Conservation (phyloP, 2,888 invertebrate genomes). For the Embidobia sp. region DNA sequence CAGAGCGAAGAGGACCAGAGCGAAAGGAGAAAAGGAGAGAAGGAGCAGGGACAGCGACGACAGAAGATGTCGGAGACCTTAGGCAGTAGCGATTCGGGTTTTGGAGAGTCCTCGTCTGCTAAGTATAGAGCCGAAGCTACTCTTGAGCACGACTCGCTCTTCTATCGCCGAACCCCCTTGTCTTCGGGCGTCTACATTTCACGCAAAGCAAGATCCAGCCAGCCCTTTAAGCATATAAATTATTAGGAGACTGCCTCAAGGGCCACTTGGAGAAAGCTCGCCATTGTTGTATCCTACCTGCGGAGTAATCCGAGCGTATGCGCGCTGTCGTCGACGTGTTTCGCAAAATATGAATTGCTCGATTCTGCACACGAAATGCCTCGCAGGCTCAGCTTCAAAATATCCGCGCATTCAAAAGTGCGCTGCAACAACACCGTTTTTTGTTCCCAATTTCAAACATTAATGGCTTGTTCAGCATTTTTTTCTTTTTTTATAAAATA, state of each 20-base stretch:
- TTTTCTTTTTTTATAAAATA: no score
- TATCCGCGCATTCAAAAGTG: no score
- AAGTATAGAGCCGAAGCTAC: conserved; percentile 59
- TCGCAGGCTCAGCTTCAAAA: no score
- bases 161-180: conserved; percentile 61
- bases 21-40: conserved; percentile 11
- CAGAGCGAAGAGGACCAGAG: conserved; percentile 6
- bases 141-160: conserved; percentile 65
- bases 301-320: conserved; percentile 50
- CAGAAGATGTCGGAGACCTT: conserved; percentile 53
- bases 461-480: no score
- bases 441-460: no score
- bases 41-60: conserved; percentile 25
- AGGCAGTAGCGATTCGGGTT: conserved; percentile 63
- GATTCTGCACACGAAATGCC: neutral
- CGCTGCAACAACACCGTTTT: no score
- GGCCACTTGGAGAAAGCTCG: conserved; percentile 70
- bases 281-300: conserved; percentile 63
- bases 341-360: conserved; percentile 22
- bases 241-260: conserved; percentile 77
- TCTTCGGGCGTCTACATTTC: conserved; percentile 65
- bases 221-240: conserved; percentile 78
- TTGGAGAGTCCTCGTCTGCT: conserved; percentile 59
- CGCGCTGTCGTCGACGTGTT: conserved; percentile 34
- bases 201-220: conserved; percentile 64